Evolutionary conservation across 2,113 vertebrate genomes (phyloP).

Genomic region (Ochotona princeps): DNA sequence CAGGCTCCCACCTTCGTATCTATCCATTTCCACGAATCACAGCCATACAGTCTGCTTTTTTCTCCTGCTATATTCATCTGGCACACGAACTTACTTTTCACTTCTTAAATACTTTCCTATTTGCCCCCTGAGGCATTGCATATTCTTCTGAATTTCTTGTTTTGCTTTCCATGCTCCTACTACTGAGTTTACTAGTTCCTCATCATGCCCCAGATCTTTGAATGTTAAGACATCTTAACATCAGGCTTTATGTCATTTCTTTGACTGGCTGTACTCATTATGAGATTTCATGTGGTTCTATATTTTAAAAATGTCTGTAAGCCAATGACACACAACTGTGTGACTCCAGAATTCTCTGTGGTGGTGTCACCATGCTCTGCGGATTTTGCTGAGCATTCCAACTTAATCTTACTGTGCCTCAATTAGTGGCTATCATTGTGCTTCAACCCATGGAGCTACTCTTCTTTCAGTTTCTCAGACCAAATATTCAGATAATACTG

Average conservation of each 20-base stretch:
- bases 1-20: not conserved
- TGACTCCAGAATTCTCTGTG: not conserved
- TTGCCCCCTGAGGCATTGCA: not conserved
- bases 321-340: not conserved
- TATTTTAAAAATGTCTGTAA: not conserved
- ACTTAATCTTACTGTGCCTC: not conserved
- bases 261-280: not conserved
- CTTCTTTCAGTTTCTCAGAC: not conserved
- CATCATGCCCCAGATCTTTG: not conserved
- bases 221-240: not conserved
- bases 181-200: not conserved
- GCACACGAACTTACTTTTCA: not conserved
- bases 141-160: not conserved
- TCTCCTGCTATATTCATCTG: not conserved
- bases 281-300: not conserved
- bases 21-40: not conserved
- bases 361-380: not conserved
- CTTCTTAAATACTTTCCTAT: not conserved
- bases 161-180: not conserved
- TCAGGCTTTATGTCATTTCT: not conserved
- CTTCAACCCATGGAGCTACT: not conserved
- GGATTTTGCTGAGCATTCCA: not conserved
- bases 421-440: not conserved
- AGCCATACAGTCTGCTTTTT: not conserved
- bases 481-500: not conserved